Evolutionary conservation across 1,140 invertebrate genomes (phyloP), one percentile per base, ranked within the genome.

Genomic region (Cephus cinctus): DNA sequence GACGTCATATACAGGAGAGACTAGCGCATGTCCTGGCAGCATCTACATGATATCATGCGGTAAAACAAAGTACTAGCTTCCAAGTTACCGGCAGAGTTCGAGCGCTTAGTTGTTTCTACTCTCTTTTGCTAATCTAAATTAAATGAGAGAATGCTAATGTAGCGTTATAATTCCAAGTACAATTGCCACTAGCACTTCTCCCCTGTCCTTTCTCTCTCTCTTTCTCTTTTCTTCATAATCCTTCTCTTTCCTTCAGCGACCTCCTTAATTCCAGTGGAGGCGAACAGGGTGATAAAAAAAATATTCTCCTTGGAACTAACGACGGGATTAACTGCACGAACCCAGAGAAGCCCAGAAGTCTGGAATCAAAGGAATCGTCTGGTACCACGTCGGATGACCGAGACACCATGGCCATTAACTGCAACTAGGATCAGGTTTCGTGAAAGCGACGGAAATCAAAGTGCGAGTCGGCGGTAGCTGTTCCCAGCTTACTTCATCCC

Each of bases 131-230:
- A 64, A 64, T 64, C 58, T 61, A 64, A 64, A 64, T 63, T 64
- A 64, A 64, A 63, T 59, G 57, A 63, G 57, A 56, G 57, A 52
- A 63, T 61, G 56, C 55, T 64, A 64, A 64, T 64, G 62, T 63
- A 63, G 60, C 57, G 60, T 64, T 63, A 63, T 56, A 30, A 25
- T 32, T 46, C 43, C 30, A 15, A 21, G 31, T 22, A 15, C 31
- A 20, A 5, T 16, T 16, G n/a, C n/a, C 21, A 1, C n/a, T 15
- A 16, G 5, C 21, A 41, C 21, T 25, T 25, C 22, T 25, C 20
- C 5, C 22, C 11, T 41, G 12, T 25, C 22, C 3, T 20, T 25
- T n/a, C 39, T 41, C 12, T 25, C 14, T 19, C 9, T 36, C 19
- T 47, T 35, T 12, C 34, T 47, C 36, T 41, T 43, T 6, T 9